phyloP scores from a whole-genome alignment of 2,888 invertebrate species.

The Nephrotoma appendiculata region DNA sequence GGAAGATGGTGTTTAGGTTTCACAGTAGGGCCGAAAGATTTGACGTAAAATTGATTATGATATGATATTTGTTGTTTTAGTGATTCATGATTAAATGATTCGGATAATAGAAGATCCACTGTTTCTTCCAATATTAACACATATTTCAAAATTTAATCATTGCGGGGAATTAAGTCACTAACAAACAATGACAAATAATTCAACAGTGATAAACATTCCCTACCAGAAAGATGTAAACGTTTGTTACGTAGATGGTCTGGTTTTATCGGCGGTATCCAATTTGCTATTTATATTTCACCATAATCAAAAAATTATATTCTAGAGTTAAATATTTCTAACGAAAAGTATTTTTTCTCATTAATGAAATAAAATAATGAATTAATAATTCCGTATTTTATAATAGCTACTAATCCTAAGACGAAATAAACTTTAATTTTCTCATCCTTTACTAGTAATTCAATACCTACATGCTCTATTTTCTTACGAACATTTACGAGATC shows the following conservation, averaged over 20 bases:
- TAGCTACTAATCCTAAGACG: no score
- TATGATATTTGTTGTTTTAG: neutral
- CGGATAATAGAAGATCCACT: neutral
- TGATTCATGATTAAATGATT: neutral
- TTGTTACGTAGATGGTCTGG: conserved; percentile 9
- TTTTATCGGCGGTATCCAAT: conserved; percentile 5
- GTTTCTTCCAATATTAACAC: neutral
- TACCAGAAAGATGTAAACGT: conserved; percentile 10
- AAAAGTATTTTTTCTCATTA: no score
- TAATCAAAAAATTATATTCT: no score
- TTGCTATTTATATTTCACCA: no score
- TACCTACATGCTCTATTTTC: conserved; percentile 10
- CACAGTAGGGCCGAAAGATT: conserved; percentile 7
- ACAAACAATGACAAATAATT: conserved; percentile 9
- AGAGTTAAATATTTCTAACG: no score
- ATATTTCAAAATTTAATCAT: conserved; percentile 10
- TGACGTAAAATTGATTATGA: neutral
- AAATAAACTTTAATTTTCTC: no score
- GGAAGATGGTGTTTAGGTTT: conserved; percentile 11
- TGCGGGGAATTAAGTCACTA: conserved; percentile 10
- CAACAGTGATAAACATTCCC: conserved; percentile 10
- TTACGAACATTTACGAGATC: conserved; percentile 10
- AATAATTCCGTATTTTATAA: no score
- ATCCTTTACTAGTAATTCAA: neutral
- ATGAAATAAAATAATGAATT: no score